phyloP scores from a whole-genome alignment of 2,797 vertebrate genomes.

The Remorina albescens region DNA sequence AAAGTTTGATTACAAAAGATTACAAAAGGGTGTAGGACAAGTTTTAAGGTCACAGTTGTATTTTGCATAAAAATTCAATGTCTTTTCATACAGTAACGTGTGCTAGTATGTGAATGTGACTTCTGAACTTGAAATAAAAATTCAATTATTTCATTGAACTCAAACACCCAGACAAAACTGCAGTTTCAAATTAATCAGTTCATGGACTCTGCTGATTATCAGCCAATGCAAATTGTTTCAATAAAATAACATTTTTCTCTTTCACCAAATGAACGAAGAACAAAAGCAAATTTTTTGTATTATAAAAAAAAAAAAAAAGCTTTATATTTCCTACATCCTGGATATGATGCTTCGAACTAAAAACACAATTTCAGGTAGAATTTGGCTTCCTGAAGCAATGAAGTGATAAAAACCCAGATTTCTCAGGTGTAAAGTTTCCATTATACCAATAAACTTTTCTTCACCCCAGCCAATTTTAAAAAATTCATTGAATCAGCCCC shows the following conservation, averaged over 20 bases:
- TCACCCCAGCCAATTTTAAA: neutral
- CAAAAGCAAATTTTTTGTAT: neutral
- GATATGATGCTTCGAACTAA: neutral
- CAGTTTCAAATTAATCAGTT: neutral
- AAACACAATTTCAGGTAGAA: neutral
- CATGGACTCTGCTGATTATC: neutral
- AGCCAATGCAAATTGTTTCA: neutral
- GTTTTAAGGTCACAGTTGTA: neutral
- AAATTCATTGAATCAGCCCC: constrained; percentile 6
- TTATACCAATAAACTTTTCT: constrained; percentile 1
- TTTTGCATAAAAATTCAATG: neutral
- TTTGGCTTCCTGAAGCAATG: neutral
- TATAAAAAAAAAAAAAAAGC: neutral
- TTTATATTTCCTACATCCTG: neutral
- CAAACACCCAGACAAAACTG: neutral
- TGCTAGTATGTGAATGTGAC: neutral
- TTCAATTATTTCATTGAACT: neutral
- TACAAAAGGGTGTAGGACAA: neutral
- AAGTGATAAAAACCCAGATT: neutral
- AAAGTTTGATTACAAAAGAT: neutral
- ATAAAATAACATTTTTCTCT: neutral
- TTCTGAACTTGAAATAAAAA: neutral
- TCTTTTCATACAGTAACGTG: neutral
- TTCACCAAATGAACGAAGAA: neutral
- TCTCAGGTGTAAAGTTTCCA: neutral